phyloP scores from a whole-genome alignment of 1,140 invertebrate species.

The Drosophila sulfurigaster region DNA sequence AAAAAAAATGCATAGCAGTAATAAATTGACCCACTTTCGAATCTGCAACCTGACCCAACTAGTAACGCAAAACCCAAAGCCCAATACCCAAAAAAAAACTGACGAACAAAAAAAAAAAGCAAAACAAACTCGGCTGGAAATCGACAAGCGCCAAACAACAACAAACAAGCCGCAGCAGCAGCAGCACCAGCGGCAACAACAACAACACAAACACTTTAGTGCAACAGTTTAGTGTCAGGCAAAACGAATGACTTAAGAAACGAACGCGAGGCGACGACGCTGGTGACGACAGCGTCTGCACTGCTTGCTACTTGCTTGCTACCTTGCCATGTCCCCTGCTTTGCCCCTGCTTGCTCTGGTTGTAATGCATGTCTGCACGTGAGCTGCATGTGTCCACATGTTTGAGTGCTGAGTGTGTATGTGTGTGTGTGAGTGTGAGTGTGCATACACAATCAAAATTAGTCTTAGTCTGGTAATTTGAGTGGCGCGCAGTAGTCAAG shows the following conservation, averaged over 20 bases:
- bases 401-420: not conserved
- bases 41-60: conserved; percentile 84
- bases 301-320: not conserved
- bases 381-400: conserved; percentile 43
- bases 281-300: conserved; percentile 62
- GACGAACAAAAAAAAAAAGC: conserved; percentile 20
- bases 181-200: conserved; percentile 37
- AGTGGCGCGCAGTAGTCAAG: conserved; percentile 61
- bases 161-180: conserved; percentile 51
- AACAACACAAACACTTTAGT: conserved; percentile 77
- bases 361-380: conserved; percentile 53
- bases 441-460: conserved; percentile 61
- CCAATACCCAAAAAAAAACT: conserved; percentile 37
- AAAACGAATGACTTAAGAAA: conserved; percentile 82
- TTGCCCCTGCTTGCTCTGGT: not conserved
- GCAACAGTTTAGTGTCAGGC: conserved; percentile 80
- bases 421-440: conserved; percentile 26
- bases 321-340: not conserved
- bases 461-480: conserved; percentile 66
- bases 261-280: conserved; percentile 64
- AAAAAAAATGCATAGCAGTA: conserved; percentile 74
- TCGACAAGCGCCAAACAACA: conserved; percentile 73
- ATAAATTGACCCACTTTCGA: conserved; percentile 83
- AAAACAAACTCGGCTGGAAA: conserved; percentile 76
- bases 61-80: conserved; percentile 66